A percentile compares a stretch with the other conserved stretches of the same genome.
Evolutionary conservation across 1,140 invertebrate species (phyloP).

Genomic region (Catajapyx aquilonaris): DNA sequence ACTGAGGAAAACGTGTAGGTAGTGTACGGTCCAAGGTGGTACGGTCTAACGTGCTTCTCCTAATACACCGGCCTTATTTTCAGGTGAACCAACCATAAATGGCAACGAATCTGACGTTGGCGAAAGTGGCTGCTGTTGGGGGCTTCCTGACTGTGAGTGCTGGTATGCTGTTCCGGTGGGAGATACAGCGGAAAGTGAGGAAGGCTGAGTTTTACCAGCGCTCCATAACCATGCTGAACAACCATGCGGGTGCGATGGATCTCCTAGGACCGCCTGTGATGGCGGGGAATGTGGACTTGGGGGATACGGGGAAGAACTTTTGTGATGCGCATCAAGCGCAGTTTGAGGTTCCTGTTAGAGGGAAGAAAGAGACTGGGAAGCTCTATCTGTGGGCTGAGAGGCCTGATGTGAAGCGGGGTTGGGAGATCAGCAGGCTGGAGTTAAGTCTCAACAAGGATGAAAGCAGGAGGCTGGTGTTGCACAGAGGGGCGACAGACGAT

Average conservation of each 20-base stretch:
- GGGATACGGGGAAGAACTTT: conserved; percentile 27
- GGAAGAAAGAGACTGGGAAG: conserved; percentile 31
- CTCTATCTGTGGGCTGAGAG: conserved; percentile 30
- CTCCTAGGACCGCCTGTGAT: conserved; percentile 40
- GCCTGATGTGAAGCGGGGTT: conserved; percentile 16
- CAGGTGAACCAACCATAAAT: conserved; percentile 2
- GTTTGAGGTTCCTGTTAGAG: conserved; percentile 34
- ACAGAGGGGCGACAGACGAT: neutral
- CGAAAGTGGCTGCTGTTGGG: conserved; percentile 26
- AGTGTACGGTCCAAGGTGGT: too few species aligned
- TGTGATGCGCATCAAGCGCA: conserved; percentile 26
- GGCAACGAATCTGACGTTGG: conserved; percentile 23
- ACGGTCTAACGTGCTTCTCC: too few species aligned
- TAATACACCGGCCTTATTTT: neutral
- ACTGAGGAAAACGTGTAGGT: too few species aligned
- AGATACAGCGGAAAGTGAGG: conserved; percentile 24
- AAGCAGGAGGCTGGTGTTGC: conserved; percentile 31
- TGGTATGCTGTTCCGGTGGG: conserved; percentile 21
- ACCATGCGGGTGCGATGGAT: conserved; percentile 28
- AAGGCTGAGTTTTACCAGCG: conserved; percentile 30
- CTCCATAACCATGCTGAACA: conserved; percentile 28
- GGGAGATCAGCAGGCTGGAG: conserved; percentile 27
- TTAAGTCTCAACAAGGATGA: conserved; percentile 27
- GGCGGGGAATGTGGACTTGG: conserved; percentile 31
- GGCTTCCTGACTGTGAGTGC: conserved; percentile 23